These are phyloP conservation scores for Hedya salicella DNA, from an alignment of 2,888 invertebrate genomes.

Conservation along the genomic window DNA sequence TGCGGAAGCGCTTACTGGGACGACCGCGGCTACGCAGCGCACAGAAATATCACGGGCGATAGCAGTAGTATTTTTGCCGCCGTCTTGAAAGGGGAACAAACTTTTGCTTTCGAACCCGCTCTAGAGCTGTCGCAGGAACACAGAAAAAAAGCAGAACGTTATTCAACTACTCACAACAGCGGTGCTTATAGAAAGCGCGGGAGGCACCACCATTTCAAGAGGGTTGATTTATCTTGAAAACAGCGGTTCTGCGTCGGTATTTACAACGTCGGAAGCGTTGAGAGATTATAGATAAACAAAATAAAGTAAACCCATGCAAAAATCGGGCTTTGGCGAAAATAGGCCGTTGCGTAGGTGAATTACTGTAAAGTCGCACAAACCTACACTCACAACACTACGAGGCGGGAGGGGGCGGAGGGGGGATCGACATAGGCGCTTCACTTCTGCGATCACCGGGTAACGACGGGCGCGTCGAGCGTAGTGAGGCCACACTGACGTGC, in stretches of 20 bases:
- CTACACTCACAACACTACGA: conserved; percentile 63
- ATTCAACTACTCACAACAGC: conserved; percentile 57
- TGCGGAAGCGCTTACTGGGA: conserved; percentile 80
- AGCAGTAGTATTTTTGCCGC: conserved; percentile 90
- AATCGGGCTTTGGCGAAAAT: conserved; percentile 69
- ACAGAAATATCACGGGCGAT: conserved; percentile 91
- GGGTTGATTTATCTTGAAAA: conserved; percentile 80
- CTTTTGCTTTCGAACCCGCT: conserved; percentile 87
- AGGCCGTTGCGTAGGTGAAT: conserved; percentile 61
- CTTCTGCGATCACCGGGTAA: conserved; percentile 73
- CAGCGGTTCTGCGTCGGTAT: conserved; percentile 54
- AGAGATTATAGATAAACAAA: conserved; percentile 50
- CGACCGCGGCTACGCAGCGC: conserved; percentile 85
- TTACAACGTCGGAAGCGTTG: conserved; percentile 58
- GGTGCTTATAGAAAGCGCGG: conserved; percentile 58
- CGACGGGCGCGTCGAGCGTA: conserved; percentile 42
- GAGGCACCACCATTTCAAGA: conserved; percentile 81
- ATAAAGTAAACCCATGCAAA: conserved; percentile 77
- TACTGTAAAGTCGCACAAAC: conserved; percentile 59
- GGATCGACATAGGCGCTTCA: conserved; percentile 70
- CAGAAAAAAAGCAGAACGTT: conserved; percentile 76
- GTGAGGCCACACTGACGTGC: conserved; percentile 60
- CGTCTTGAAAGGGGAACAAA: conserved; percentile 90
- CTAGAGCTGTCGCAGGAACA: conserved; percentile 84
- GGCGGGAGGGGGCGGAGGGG: conserved; percentile 49